A percentile compares a stretch with the other conserved stretches of the same genome.
phyloP scores from a whole-genome alignment of 2,888 invertebrate genomes.

The Heliconius erato region DNA sequence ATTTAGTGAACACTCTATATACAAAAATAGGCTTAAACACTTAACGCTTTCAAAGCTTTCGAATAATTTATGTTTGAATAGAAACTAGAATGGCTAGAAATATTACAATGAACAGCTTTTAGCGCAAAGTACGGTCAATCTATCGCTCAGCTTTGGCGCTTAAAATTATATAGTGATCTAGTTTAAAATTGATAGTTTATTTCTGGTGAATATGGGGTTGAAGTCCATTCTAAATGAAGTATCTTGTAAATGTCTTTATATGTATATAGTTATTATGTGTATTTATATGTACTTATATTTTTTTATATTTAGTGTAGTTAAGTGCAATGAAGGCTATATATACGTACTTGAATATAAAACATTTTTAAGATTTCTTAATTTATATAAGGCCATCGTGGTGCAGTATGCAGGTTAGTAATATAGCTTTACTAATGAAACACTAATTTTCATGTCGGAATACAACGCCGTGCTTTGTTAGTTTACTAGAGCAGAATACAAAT shows the following conservation, averaged over 20 bases:
- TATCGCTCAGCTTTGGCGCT: not conserved
- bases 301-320: no score
- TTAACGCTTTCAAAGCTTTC: constrained; percentile 16
- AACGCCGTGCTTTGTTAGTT: no score
- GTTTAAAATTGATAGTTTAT: not conserved
- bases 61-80: constrained; percentile 26
- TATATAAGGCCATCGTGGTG: no score
- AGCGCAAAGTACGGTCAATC: constrained; percentile 6
- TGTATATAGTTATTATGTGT: no score
- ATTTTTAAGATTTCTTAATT: not conserved
- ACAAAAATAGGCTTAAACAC: not conserved
- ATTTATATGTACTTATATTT: no score
- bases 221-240: not conserved
- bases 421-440: no score
- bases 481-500: not conserved
- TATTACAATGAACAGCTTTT: constrained; percentile 24
- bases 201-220: not conserved
- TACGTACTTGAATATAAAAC: no score
- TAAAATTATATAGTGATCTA: not conserved
- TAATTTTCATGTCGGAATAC: no score
- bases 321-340: no score
- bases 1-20: not conserved
- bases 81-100: constrained; percentile 24
- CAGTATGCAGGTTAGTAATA: no score
- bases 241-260: no score